Percentiles rank a stretch among this genome's conserved stretches.
Evolutionary conservation across 1,140 invertebrate species (phyloP).

Genomic region (Bombus affinis): DNA sequence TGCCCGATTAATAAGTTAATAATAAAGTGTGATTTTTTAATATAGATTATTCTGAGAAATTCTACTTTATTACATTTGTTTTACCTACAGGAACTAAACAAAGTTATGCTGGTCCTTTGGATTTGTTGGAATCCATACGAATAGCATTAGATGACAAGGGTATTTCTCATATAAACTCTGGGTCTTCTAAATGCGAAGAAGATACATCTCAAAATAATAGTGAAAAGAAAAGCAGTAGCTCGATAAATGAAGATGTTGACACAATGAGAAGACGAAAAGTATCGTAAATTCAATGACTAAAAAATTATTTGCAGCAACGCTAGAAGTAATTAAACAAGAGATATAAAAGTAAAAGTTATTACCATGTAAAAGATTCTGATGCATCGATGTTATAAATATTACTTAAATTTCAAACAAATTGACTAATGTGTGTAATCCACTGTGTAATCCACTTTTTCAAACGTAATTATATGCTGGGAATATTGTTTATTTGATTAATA

Average conservation of each 20-base stretch:
- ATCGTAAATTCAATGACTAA: slow-evolving; percentile 67
- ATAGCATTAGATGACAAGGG: slow-evolving; percentile 83
- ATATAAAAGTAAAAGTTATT: background rate
- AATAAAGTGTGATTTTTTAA: background rate
- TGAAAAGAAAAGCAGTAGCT: background rate
- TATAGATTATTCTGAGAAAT: background rate
- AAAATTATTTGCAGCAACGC: background rate
- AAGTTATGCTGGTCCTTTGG: slow-evolving; percentile 83
- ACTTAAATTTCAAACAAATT: background rate
- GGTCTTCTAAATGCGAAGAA: slow-evolving; percentile 32
- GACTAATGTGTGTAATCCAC: background rate
- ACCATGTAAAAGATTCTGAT: background rate
- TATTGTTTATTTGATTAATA: background rate
- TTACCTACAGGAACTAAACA: slow-evolving; percentile 84
- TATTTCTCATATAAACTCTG: background rate
- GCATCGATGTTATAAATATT: background rate
- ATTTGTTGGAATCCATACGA: slow-evolving; percentile 85
- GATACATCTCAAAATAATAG: slow-evolving; percentile 56
- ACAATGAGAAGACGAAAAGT: slow-evolving; percentile 75
- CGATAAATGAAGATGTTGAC: slow-evolving; percentile 50
- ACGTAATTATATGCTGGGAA: background rate
- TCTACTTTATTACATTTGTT: background rate
- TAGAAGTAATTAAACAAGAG: slow-evolving; percentile 1
- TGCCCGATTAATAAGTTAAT: background rate
- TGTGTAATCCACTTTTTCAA: background rate